phyloP scores from a whole-genome alignment of 2,113 vertebrate genomes.

The Elachura formosa region DNA sequence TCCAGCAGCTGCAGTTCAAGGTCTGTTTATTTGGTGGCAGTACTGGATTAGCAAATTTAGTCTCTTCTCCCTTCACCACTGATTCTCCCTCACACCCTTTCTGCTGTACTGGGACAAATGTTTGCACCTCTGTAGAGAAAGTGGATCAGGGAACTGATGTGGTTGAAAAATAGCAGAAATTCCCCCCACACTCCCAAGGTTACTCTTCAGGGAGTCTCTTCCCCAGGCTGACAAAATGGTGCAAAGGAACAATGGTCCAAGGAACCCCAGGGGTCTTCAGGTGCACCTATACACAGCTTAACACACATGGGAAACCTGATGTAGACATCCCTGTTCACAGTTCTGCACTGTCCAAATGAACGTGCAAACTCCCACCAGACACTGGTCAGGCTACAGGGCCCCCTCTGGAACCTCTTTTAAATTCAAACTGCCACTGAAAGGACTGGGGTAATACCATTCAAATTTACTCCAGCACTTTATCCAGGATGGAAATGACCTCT shows the following conservation, averaged over 20 bases:
- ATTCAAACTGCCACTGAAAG: not conserved
- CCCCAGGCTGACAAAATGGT: not conserved
- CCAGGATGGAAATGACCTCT: not conserved
- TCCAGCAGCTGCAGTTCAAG: not conserved
- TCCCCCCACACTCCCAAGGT: accelerated
- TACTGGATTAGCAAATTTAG: not conserved
- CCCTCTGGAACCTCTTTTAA: not conserved
- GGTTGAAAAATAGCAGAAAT: not conserved
- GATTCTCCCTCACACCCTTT: not conserved
- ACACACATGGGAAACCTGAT: not conserved
- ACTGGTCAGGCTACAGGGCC: not conserved
- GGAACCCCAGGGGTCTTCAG: not conserved
- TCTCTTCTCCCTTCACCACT: not conserved
- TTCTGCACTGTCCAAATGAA: not conserved
- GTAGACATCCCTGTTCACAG: not conserved
- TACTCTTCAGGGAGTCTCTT: not conserved
- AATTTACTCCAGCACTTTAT: not conserved
- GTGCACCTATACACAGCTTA: not conserved
- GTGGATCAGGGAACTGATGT: not conserved
- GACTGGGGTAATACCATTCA: not conserved
- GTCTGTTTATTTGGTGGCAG: not conserved
- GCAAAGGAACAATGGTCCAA: not conserved
- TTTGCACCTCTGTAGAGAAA: not conserved
- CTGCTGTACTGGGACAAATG: not conserved
- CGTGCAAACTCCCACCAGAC: not conserved